phyloP scores from a whole-genome alignment of 2,113 vertebrate species.

The Casuarius casuarius region DNA sequence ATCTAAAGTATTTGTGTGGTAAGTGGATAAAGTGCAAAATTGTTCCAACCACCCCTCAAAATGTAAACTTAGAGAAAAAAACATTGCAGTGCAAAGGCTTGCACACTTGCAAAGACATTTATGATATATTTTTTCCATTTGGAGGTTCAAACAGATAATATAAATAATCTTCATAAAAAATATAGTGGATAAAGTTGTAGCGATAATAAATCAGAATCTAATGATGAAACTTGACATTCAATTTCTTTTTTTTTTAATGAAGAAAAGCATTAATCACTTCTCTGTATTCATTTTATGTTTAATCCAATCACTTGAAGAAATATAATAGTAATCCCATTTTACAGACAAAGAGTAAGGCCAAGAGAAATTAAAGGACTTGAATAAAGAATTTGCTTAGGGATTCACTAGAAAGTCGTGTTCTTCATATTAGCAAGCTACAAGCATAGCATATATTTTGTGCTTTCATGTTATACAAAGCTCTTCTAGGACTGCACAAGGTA shows the following conservation, averaged over 20 bases:
- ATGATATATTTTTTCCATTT: background rate
- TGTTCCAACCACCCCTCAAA: background rate
- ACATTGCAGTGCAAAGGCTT: background rate
- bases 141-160: background rate
- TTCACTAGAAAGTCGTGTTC: conserved; percentile 3
- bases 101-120: background rate
- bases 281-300: background rate
- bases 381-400: conserved; percentile 13
- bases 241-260: background rate
- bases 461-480: conserved; percentile 58
- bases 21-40: background rate
- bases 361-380: conserved; percentile 4
- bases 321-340: background rate
- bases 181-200: background rate
- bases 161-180: background rate
- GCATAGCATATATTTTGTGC: conserved; percentile 24
- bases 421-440: conserved; percentile 44
- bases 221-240: background rate
- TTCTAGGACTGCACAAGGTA: conserved; percentile 55
- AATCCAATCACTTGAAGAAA: background rate
- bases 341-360: background rate
- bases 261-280: background rate
- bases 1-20: background rate
- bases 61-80: background rate
- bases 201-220: background rate